Base-by-base conservation (phyloP, 2,888 invertebrate genomes). In the Zygaena filipendulae region DNA sequence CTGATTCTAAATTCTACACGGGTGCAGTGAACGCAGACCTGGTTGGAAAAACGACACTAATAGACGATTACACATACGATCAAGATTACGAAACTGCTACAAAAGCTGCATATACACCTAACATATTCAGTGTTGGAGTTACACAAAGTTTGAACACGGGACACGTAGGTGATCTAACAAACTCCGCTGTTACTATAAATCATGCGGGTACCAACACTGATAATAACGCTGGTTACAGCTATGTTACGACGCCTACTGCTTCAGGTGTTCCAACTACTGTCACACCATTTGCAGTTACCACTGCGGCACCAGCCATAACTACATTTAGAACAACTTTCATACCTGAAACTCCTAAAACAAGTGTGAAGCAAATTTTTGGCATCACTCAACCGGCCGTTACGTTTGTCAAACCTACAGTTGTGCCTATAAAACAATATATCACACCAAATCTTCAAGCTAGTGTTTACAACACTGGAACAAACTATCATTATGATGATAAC, bases 11-110 rank as follows among this genome's bases (percentile, higher is more conserved):
- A 25, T 66, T 59, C 2, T 59, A 57, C 11, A 63, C 67, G 19
- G 74, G 75, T 4, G 75, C 79, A 16, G 59, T 81, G 0, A 81
- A 77, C 39, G 74, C 79, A 8, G 80, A 70, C 13, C 51, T 81
- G 20, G 80, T 81, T 4, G 81, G 81, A 18, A 80, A 79, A 47
- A 81, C 80, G 2, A 69, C 69, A 8, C 50, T 80, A 29, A 48
- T 80, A 1, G 79, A 79, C 30, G 55, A 52, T 25, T 64, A 70
- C 30, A 52, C 48, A 2, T 48, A 67, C 25, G 61, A 70, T 39
- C 44, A 34, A 2, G 56, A 49, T 27, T 69, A 68, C 33, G 43
- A 46, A 38, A 49, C 52, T 9, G 43, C 47, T n/a, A n/a, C n/a
- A n/a, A n/a, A n/a, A 12, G 36, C 22, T 23, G 35, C 38, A 7